These are phyloP conservation scores for Rhimphoctona megacephalus DNA, from an alignment of 2,888 invertebrate genomes.

Conservation along the genomic window DNA sequence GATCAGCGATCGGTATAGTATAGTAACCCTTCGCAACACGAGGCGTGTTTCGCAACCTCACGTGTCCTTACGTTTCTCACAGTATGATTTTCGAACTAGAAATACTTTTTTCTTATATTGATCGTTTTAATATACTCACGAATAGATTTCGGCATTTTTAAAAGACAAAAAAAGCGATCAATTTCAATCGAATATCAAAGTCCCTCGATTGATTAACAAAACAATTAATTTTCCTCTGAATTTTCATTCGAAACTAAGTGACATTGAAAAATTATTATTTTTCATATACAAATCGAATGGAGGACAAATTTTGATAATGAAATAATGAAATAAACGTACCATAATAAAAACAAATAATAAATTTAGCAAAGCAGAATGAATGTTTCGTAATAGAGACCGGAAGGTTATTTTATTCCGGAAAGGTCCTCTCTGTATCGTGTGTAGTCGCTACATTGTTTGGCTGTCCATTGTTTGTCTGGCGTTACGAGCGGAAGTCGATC, in stretches of 20 bases:
- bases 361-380: neutral
- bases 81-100: conserved; percentile 14
- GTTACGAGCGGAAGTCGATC: conserved; percentile 34
- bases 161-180: too few species aligned
- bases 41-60: conserved; percentile 23
- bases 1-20: conserved; percentile 76
- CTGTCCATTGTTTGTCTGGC: conserved; percentile 34
- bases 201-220: neutral
- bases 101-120: neutral
- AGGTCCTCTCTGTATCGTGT: conserved; percentile 21
- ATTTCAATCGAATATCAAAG: too few species aligned
- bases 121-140: neutral
- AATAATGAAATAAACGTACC: too few species aligned
- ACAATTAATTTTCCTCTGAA: neutral
- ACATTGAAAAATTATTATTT: too few species aligned
- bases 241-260: too few species aligned
- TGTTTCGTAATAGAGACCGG: conserved; percentile 8
- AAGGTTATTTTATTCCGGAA: conserved; percentile 27
- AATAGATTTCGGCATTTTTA: neutral
- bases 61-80: neutral
- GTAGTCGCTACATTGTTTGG: conserved; percentile 34
- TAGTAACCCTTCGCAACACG: conserved; percentile 17
- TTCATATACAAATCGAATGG: too few species aligned
- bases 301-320: too few species aligned
- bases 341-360: too few species aligned